A percentile compares a stretch with the other conserved stretches of the same genome.
Conservation (phyloP, 2,113 vertebrate species). For the Rattus rattus region DNA sequence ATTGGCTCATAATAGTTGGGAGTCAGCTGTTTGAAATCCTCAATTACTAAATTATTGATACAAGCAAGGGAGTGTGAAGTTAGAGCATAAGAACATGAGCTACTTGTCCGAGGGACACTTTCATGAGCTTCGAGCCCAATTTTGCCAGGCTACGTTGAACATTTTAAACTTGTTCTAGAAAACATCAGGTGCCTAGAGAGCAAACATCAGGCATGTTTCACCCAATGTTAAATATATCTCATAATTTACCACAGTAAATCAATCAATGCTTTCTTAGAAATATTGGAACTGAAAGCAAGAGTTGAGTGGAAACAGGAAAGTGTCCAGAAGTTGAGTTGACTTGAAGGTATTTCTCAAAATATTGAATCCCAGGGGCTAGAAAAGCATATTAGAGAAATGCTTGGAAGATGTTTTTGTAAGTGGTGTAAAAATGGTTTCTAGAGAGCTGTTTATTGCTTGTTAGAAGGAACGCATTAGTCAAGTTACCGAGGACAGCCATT, state of each 20-base stretch:
- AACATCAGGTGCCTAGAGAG: slow-evolving; percentile 47
- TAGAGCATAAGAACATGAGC: slow-evolving; percentile 38
- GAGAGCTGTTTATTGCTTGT: slow-evolving; percentile 58
- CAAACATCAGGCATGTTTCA: slow-evolving; percentile 70
- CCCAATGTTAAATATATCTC: slow-evolving; percentile 59
- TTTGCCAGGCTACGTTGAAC: background rate
- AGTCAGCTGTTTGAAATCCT: slow-evolving; percentile 50
- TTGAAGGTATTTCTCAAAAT: slow-evolving; percentile 73
- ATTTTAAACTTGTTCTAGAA: slow-evolving; percentile 75
- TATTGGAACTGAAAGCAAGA: slow-evolving; percentile 67
- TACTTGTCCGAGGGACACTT: background rate
- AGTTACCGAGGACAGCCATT: background rate
- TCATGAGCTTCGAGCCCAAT: slow-evolving; percentile 55
- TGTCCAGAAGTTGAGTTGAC: slow-evolving; percentile 61
- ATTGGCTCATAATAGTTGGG: slow-evolving; percentile 1
- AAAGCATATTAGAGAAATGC: slow-evolving; percentile 42
- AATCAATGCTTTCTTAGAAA: slow-evolving; percentile 70
- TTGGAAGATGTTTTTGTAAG: slow-evolving; percentile 58
- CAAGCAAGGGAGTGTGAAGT: background rate
- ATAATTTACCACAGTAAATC: slow-evolving; percentile 70
- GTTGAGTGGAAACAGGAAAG: slow-evolving; percentile 67
- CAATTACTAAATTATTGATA: slow-evolving; percentile 44
- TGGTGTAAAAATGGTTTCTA: slow-evolving; percentile 49
- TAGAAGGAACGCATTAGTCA: slow-evolving; percentile 23
- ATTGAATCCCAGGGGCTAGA: slow-evolving; percentile 50